Evolutionary conservation across 2,113 vertebrate species (phyloP).

Genomic region (Chionomys nivalis): DNA sequence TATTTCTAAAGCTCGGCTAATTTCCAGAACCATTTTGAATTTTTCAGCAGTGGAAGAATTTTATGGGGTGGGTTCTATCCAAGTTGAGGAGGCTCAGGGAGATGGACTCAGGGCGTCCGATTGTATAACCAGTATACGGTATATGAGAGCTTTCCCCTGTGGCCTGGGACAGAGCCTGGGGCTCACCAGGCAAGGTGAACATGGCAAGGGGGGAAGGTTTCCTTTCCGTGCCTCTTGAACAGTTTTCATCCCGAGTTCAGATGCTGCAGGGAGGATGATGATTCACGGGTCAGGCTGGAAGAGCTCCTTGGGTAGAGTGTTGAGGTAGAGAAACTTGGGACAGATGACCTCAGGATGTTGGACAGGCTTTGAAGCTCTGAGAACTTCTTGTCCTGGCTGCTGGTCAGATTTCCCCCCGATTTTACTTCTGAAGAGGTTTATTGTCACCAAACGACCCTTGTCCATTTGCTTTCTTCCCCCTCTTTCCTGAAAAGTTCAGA

Average conservation of each 20-base stretch:
- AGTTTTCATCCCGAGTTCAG: constrained; percentile 28
- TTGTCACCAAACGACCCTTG: background rate
- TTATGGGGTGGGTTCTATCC: background rate
- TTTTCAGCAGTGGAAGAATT: constrained; percentile 47
- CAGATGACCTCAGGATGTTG: background rate
- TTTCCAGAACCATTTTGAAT: constrained; percentile 48
- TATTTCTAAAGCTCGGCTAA: constrained; percentile 45
- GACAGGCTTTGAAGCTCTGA: background rate
- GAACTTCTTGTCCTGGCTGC: background rate
- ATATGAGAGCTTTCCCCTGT: background rate
- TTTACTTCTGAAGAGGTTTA: background rate
- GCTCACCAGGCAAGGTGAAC: background rate
- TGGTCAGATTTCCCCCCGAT: background rate
- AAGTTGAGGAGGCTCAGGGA: constrained; percentile 28
- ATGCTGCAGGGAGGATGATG: background rate
- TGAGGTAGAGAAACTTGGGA: background rate
- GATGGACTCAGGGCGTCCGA: background rate
- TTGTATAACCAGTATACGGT: background rate
- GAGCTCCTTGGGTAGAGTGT: background rate
- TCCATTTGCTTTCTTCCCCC: background rate
- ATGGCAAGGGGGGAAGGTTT: background rate
- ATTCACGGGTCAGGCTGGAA: background rate
- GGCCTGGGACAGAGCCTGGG: background rate
- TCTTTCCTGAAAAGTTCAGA: background rate
- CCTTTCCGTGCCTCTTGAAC: background rate